Evolutionary conservation across 2,888 invertebrate species (phyloP).

Genomic region (Drosophila setosimentum): DNA sequence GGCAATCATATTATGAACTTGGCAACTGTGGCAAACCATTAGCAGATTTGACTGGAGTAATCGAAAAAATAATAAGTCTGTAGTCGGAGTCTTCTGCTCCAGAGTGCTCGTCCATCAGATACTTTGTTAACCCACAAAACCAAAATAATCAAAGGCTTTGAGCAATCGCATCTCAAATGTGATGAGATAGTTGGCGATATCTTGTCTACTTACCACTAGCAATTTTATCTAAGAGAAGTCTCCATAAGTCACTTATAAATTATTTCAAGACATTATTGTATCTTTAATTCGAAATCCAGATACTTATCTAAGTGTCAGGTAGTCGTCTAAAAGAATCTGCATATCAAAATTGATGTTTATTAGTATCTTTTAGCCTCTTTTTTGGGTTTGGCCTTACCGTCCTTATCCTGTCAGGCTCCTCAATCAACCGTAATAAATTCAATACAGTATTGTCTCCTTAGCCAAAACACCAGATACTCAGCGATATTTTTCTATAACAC

Average conservation of each 20-base stretch:
- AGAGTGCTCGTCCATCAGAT: neutral
- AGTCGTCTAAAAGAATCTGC: neutral
- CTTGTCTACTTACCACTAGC: neutral
- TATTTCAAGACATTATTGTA: neutral
- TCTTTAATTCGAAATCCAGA: neutral
- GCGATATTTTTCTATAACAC: neutral
- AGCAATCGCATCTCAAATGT: neutral
- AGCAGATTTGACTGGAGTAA: slow-evolving; percentile 65
- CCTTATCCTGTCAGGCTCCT: neutral
- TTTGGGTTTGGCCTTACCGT: no score
- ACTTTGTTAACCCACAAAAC: neutral
- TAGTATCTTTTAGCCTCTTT: neutral
- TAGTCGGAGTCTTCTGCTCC: neutral
- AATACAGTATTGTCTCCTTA: neutral
- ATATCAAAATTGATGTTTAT: neutral
- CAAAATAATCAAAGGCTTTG: neutral
- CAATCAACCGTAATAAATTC: neutral
- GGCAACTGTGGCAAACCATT: slow-evolving; percentile 55
- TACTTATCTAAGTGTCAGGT: neutral
- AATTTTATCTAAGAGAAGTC: no score
- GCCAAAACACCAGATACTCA: neutral
- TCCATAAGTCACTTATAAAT: neutral
- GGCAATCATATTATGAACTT: slow-evolving; percentile 13
- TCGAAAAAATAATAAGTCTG: slow-evolving; percentile 17
- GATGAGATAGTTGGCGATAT: neutral